Base-by-base conservation (phyloP, 2,888 invertebrate species). In the Lasiommata megera region DNA sequence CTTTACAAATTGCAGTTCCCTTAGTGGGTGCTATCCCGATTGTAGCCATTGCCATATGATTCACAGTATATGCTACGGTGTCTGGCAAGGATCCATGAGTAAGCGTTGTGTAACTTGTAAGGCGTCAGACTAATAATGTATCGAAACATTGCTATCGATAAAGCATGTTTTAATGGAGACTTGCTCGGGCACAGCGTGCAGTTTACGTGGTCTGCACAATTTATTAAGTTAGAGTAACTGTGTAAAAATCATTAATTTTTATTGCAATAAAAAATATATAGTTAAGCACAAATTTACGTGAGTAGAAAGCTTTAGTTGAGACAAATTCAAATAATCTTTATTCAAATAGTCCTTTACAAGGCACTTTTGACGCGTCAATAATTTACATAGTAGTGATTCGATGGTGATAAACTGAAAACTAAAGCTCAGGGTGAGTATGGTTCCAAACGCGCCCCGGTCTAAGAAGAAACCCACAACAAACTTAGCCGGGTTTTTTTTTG, bases 51-150 rank as follows among this genome's bases (percentile, higher is more conserved):
- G 37, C 47, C 44, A 40, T 61, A 37, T 59, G 55, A 55, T 43
- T 51, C 46, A 50, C 12, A 50, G 28, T 55, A 51, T 37, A 36
- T 50, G 31, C 47, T 57, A 55, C 54, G 63, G 66, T 63, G 72
- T 72, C 83, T 86, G 86, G 86, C 87, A 84, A 70, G 73, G 72
- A 70, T 84, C 87, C 85, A 84, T 73, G 74, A 74, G 73, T 71
- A 72, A 74, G 73, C 75, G 71, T 72, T 70, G 71, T 53, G 31
- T 5, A 23, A 23, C 23, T 23, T 41, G 67, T 68, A 66, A 71
- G 67, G 76, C 76, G 79, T 69, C 84, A 82, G 83, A 76, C 76
- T 79, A 81, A 68, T 70, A 70, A 68, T 69, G 58, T 59, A 63
- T 68, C 64, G 71, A 72, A 67, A 73, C 73, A 76, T 70, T 72